A percentile compares a stretch with the other conserved stretches of the same genome.
Evolutionary conservation across 2,113 vertebrate genomes (phyloP).

Genomic region (Chamaetylas fuelleborni): DNA sequence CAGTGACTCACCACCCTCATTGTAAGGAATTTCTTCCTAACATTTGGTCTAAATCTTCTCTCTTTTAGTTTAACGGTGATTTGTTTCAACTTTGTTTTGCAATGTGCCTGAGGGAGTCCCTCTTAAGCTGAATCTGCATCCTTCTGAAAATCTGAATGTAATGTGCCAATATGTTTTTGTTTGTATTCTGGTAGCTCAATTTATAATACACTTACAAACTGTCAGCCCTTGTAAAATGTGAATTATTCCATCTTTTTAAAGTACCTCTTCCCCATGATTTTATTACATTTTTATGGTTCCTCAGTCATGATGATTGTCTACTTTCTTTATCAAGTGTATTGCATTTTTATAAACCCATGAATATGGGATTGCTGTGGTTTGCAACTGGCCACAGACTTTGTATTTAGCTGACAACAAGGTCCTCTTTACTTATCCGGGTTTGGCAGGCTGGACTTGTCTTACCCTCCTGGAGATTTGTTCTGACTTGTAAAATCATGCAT

Average conservation of each 20-base stretch:
- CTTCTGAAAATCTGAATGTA: background rate
- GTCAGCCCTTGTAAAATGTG: background rate
- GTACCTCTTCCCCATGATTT: background rate
- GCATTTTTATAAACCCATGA: background rate
- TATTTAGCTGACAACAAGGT: background rate
- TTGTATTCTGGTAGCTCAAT: background rate
- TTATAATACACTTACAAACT: background rate
- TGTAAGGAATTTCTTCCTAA: background rate
- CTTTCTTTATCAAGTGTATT: background rate
- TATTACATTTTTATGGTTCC: background rate
- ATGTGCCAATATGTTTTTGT: background rate
- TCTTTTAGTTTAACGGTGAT: background rate
- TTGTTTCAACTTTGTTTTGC: background rate
- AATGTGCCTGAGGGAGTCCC: background rate
- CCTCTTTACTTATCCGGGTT: background rate
- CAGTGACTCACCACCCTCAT: background rate
- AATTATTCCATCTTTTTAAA: background rate
- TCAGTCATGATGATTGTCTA: background rate
- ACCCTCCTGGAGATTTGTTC: background rate
- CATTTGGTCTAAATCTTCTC: background rate
- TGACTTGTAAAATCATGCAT: background rate
- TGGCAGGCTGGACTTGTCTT: background rate
- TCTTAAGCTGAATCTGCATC: background rate
- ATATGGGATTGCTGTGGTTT: background rate
- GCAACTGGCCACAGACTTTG: background rate